Percentiles rank a stretch among this genome's conserved stretches.
These are phyloP conservation scores for Dryobotodes eremita DNA, from an alignment of 2,888 invertebrate species.

Conservation along the genomic window DNA sequence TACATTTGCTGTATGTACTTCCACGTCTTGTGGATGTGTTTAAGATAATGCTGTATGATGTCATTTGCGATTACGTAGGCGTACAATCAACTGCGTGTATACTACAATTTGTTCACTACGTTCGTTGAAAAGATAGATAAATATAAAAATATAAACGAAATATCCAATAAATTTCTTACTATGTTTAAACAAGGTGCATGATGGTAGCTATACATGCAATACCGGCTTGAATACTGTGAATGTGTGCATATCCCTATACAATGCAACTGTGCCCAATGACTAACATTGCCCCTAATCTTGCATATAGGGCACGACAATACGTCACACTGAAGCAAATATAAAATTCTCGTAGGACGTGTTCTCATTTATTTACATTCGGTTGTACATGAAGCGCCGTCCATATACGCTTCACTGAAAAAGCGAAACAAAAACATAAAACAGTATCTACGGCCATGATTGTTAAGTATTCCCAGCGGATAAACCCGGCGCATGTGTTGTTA, in stretches of 20 bases:
- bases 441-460: conserved; percentile 79
- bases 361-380: conserved; percentile 86
- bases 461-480: conserved; percentile 66
- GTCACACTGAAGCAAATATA: conserved; percentile 90
- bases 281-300: conserved; percentile 80
- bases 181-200: conserved; percentile 66
- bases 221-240: conserved; percentile 78
- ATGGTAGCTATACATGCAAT: conserved; percentile 78
- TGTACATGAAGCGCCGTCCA: conserved; percentile 85
- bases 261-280: conserved; percentile 91
- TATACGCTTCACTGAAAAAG: conserved; percentile 86
- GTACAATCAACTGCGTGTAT: conserved; percentile 55
- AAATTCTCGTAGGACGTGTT: conserved; percentile 76
- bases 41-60: conserved; percentile 70
- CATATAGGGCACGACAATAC: conserved; percentile 84
- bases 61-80: conserved; percentile 68
- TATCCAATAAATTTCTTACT: conserved; percentile 52
- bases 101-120: conserved; percentile 45
- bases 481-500: conserved; percentile 73
- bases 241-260: conserved; percentile 88
- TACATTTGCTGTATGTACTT: conserved; percentile 31
- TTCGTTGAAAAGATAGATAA: conserved; percentile 30
- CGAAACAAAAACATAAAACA: conserved; percentile 78
- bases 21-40: conserved; percentile 56
- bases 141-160: conserved; percentile 52